A percentile compares a stretch with the other conserved stretches of the same genome.
phyloP scores from a whole-genome alignment of 2,888 invertebrate species.

The Agrochola circellaris region DNA sequence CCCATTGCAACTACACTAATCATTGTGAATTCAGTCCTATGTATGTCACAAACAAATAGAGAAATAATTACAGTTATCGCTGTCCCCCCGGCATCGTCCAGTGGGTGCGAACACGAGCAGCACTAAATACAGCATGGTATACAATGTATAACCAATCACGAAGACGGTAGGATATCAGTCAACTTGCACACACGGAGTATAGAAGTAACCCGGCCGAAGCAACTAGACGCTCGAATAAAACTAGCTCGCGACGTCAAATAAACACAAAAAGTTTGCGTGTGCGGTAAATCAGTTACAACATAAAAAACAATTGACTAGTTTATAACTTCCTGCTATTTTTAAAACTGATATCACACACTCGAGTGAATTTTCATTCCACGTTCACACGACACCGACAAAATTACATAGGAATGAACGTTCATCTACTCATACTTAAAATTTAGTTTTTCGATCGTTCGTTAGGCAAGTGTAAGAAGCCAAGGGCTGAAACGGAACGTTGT shows the following conservation, averaged over 20 bases:
- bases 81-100: neutral
- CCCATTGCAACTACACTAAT: no score
- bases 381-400: neutral
- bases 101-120: slow-evolving; percentile 8
- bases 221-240: neutral
- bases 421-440: no score
- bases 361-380: neutral
- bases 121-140: slow-evolving; percentile 10
- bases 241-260: neutral
- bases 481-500: no score
- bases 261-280: slow-evolving; percentile 1
- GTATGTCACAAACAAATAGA: no score
- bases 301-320: slow-evolving; percentile 10
- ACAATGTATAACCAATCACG: neutral
- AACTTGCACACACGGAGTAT: neutral
- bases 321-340: slow-evolving; percentile 11
- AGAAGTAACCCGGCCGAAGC: neutral
- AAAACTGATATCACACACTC: neutral
- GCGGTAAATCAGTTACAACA: slow-evolving; percentile 7
- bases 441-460: no score
- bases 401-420: neutral
- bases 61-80: no score
- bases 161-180: neutral
- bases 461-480: no score
- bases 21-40: no score